Base-by-base conservation (phyloP, 2,888 invertebrate species). In the Limnephilus auricula region DNA sequence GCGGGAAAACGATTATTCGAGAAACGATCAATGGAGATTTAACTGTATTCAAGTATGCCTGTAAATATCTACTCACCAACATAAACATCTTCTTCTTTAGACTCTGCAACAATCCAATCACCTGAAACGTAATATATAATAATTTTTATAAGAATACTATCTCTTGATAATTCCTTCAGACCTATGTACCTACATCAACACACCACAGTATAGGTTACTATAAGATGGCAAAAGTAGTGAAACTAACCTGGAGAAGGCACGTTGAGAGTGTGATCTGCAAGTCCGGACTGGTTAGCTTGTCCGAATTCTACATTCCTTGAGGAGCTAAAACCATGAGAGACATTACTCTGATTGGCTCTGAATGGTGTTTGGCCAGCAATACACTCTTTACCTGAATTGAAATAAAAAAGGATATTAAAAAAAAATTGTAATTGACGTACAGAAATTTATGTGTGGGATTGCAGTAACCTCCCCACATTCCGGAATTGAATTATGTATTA, bases 31-130 rank as follows among this genome's bases (percentile, higher is more conserved):
- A 45, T 45, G 3, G 45, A 45, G 45, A 45, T 45, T 15, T 45
- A 13, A 45, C 15, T 45, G 45, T 45, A 45, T 45, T 78, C 30
- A 32, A 32, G 3, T 83, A 32, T 32, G 83, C 32, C 0, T 80
- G 6, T 32, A 80, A 32, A 32, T 31, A 80, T 83, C 15, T 78
- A 89, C 89, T 91, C 84, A 92, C 93, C 92, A 25, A 92, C 86
- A 65, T 90, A 40, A 12, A 90, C 37, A 79, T 90, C 90, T 45
- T 91, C 88, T 78, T 93, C 91, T 25, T 86, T 85, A 18, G 93
- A 93, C 88, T 91, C 90, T 45, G 91, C 88, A 37, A 79, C 34
- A 85, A 93, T 91, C 93, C 93, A 93, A 82, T 93, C 92, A 90
- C 92, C 93, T 93, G 37, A 30, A 91, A 93, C 30, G 15, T 78